Evolutionary conservation across 2,888 invertebrate species (phyloP), one percentile per base, ranked within the genome.

Genomic region (Anorthoa munda): DNA sequence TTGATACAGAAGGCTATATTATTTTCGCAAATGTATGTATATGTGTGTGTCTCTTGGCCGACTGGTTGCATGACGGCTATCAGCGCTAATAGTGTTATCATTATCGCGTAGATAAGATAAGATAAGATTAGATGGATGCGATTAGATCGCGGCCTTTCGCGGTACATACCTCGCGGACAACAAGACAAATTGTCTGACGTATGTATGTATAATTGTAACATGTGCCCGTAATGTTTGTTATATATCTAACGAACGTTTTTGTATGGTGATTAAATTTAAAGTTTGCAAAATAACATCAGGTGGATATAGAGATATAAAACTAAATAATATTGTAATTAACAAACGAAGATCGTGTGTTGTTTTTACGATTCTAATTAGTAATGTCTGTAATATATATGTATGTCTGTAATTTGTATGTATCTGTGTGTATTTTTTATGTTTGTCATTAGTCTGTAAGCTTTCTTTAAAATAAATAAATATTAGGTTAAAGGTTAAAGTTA

Each of bases 111-210:
- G 39, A 39, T 39, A 39, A 21, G 77, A 39, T 39, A 39, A 21
- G 77, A 77, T 77, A 58, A 75, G 75, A 80, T 77, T 58, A 77
- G 81, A 77, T 77, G 50, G 13, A 1, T 26, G 73, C 50, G 77
- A 77, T 77, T 39, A 81, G 48, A 63, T 66, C 18, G 51, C 56
- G 31, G 13, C 18, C 61, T 50, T 51, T 39, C 63, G n/a, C 39
- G 53, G 13, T 51, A 9, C 39, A 61, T 53, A 45, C 21, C 50
- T 58, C 56, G 39, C 53, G 21, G 59, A 64, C 51, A 26, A 48
- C 48, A 56, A 56, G 60, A 77, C 77, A 56, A 79, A 79, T 73
- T 55, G 73, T 45, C 60, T 55, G 50, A 55, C 31, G 18, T 17
- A n/a, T n/a, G 31, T 21, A 26, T 59, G 26, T 26, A 18, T 53